Percentiles rank a stretch among this genome's conserved stretches.
Evolutionary conservation across 1,140 invertebrate genomes (phyloP).

Genomic region (Bombus waltoni): DNA sequence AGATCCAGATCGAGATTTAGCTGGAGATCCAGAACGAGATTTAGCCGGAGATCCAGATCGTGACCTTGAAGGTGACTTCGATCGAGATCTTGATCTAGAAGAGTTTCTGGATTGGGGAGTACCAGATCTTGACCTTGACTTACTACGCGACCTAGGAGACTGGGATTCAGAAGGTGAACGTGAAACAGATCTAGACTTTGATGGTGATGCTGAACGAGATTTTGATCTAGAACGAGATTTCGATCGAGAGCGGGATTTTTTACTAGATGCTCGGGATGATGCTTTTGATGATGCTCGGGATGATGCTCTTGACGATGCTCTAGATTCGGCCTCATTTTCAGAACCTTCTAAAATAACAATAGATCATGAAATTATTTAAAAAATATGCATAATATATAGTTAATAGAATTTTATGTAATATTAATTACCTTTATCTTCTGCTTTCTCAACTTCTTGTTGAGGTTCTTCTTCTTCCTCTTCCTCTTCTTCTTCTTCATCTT

Average conservation of each 20-base stretch:
- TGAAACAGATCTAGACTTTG: slow-evolving; percentile 70
- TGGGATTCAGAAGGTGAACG: slow-evolving; percentile 71
- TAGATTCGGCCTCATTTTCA: slow-evolving; percentile 72
- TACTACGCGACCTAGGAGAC: slow-evolving; percentile 68
- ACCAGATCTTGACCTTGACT: slow-evolving; percentile 69
- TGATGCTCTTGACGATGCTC: slow-evolving; percentile 72
- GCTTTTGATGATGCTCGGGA: slow-evolving; percentile 73
- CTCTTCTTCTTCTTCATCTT: slow-evolving; percentile 84
- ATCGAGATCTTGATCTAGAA: slow-evolving; percentile 72
- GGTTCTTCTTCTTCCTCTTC: slow-evolving; percentile 72
- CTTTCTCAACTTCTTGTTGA: slow-evolving; percentile 74
- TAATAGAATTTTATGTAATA: neutral
- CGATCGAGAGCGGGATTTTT: slow-evolving; percentile 74
- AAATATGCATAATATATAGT: neutral
- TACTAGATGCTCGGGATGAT: slow-evolving; percentile 72
- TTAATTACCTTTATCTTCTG: slow-evolving; percentile 72
- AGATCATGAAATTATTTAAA: neutral
- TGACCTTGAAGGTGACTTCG: slow-evolving; percentile 67
- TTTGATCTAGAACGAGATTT: slow-evolving; percentile 74
- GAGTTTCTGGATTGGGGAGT: slow-evolving; percentile 64
- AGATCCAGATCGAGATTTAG: slow-evolving; percentile 68
- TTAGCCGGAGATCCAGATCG: slow-evolving; percentile 60
- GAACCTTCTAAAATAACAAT: slow-evolving; percentile 59
- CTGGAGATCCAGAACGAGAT: slow-evolving; percentile 68
- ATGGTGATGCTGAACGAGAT: slow-evolving; percentile 74